These are phyloP conservation scores for Drosophila elegans DNA, from an alignment of 1,140 invertebrate genomes.

Conservation along the genomic window DNA sequence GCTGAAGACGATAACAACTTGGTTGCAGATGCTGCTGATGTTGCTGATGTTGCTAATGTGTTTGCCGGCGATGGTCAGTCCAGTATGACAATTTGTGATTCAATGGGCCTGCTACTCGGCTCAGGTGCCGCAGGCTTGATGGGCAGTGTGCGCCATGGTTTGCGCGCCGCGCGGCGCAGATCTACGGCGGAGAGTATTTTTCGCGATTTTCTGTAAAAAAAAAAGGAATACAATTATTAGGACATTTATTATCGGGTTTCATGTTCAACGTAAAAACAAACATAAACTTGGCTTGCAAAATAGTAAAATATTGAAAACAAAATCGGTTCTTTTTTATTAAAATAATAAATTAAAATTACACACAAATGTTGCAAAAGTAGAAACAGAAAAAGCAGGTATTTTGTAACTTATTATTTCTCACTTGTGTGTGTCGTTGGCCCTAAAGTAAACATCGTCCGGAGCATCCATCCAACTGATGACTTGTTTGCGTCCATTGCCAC, in stretches of 20 bases:
- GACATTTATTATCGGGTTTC: neutral
- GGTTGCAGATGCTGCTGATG: conserved; percentile 55
- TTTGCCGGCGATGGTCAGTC: conserved; percentile 87
- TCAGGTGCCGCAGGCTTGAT: conserved; percentile 66
- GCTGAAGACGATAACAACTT: conserved; percentile 70
- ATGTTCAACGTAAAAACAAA: neutral
- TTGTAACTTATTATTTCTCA: conserved; percentile 86
- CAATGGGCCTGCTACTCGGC: conserved; percentile 83
- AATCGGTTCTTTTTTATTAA: too few relatives aligned
- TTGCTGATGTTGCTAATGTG: conserved; percentile 41
- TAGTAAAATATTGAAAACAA: too few relatives aligned
- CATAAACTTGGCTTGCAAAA: neutral
- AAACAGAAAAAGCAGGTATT: too few relatives aligned
- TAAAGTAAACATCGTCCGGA: conserved; percentile 98
- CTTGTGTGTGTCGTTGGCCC: conserved; percentile 95
- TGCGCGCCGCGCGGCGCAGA: conserved; percentile 94
- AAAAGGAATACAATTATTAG: neutral
- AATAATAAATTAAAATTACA: too few relatives aligned
- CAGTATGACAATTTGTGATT: conserved; percentile 89
- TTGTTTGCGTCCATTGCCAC: conserved; percentile 90
- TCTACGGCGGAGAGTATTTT: conserved; percentile 92
- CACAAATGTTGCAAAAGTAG: too few relatives aligned
- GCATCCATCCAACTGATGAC: conserved; percentile 99
- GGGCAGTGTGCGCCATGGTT: conserved; percentile 92
- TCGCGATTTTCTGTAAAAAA: conserved; percentile 90